These are phyloP conservation scores for Tragelaphus eurycerus DNA, from an alignment of 2,797 vertebrate genomes.

Conservation along the genomic window DNA sequence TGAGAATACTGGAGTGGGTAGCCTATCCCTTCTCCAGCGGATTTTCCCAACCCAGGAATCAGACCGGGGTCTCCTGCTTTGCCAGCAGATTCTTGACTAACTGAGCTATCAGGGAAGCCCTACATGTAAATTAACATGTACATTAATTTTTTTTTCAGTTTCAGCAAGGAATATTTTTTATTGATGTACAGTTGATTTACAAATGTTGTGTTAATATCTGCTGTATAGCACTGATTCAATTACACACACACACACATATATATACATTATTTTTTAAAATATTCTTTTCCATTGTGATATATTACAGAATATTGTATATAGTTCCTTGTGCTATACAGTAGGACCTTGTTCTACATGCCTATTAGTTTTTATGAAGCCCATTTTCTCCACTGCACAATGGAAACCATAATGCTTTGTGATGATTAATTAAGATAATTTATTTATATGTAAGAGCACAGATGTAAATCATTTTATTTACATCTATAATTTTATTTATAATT, in stretches of 20 bases:
- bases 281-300: not conserved
- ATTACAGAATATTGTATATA: not conserved
- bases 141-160: not conserved
- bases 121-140: not conserved
- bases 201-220: not conserved
- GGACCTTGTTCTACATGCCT: not conserved
- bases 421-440: not conserved
- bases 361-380: not conserved
- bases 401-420: not conserved
- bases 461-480: not conserved
- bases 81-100: not conserved
- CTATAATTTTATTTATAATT: not conserved
- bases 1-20: not conserved
- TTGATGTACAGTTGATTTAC: not conserved
- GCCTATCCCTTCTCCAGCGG: not conserved
- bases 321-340: not conserved
- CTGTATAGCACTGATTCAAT: not conserved
- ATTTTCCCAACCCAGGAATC: not conserved
- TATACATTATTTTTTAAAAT: not conserved
- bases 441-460: not conserved
- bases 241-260: not conserved
- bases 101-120: not conserved
- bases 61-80: rapidly evolving
- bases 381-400: not conserved
- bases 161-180: not conserved